Conservation (phyloP, 2,113 vertebrate genomes). For the Hystrix brachyura region DNA sequence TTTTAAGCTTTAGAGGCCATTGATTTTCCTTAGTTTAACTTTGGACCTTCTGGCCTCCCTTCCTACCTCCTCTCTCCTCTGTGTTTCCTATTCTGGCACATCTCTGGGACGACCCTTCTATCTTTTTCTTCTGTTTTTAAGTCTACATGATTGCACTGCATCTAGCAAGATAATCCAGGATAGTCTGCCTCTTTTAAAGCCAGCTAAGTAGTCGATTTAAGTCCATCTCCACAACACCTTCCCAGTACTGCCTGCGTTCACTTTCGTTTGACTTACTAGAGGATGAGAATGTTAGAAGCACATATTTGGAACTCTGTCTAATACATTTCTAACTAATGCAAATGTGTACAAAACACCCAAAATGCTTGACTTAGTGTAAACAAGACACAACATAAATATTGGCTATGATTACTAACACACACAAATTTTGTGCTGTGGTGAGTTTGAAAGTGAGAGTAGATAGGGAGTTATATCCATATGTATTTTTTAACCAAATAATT, state of each 20-base stretch:
- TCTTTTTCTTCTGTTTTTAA: neutral
- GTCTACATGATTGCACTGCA: neutral
- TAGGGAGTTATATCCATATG: neutral
- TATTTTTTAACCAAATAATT: constrained; percentile 8
- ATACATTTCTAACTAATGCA: constrained; percentile 3
- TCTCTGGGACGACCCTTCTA: neutral
- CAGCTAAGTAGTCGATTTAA: neutral
- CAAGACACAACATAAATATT: constrained; percentile 44
- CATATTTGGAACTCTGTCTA: neutral
- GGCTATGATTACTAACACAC: constrained; percentile 16
- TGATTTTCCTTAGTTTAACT: neutral
- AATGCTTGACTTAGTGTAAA: neutral
- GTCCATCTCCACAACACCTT: neutral
- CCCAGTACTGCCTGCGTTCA: neutral
- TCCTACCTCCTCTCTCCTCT: neutral
- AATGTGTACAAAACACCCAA: constrained; percentile 19
- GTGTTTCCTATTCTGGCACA: neutral
- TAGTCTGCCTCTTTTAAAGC: neutral
- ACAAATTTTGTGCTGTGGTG: neutral
- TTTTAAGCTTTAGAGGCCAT: neutral
- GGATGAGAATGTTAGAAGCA: neutral
- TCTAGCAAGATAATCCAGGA: neutral
- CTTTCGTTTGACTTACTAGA: neutral
- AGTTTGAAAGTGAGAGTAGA: neutral
- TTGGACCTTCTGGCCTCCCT: neutral